These are phyloP conservation scores for Cheilosia vernalis DNA, from an alignment of 2,888 invertebrate species.

Conservation along the genomic window DNA sequence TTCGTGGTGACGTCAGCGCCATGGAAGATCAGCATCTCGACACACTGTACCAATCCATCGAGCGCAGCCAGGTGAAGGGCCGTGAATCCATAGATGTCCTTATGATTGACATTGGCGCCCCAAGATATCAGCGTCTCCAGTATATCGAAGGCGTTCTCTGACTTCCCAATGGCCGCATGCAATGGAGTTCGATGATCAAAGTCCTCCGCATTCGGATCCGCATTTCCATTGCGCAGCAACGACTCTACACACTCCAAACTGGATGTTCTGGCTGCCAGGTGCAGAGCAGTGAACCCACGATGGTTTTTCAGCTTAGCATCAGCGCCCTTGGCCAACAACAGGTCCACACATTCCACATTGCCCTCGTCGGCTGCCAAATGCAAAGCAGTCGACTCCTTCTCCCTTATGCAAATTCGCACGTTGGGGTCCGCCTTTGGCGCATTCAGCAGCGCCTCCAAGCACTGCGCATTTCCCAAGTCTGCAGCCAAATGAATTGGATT, in stretches of 20 bases:
- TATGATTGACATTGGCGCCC: conserved; percentile 92
- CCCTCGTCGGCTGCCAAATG: conserved; percentile 96
- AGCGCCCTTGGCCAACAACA: conserved; percentile 89
- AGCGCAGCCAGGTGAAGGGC: conserved; percentile 93
- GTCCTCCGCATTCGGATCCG: conserved; percentile 91
- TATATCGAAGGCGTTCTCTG: conserved; percentile 91
- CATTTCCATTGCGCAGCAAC: conserved; percentile 89
- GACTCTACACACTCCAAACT: conserved; percentile 92
- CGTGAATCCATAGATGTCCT: conserved; percentile 93
- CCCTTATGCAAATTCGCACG: conserved; percentile 87
- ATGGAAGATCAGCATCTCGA: conserved; percentile 91
- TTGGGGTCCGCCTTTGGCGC: conserved; percentile 89
- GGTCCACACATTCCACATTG: conserved; percentile 91
- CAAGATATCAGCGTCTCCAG: conserved; percentile 91
- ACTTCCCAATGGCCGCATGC: conserved; percentile 93
- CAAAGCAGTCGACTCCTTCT: conserved; percentile 90
- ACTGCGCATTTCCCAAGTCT: conserved; percentile 90
- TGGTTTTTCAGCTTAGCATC: conserved; percentile 90
- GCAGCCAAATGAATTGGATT: conserved; percentile 92
- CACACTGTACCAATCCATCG: conserved; percentile 93
- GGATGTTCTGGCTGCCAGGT: conserved; percentile 91
- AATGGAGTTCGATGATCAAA: conserved; percentile 92
- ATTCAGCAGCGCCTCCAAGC: conserved; percentile 89
- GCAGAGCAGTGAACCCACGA: conserved; percentile 92
- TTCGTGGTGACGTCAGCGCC: conserved; percentile 95